These are phyloP conservation scores for Pocillopora damicornis DNA, from an alignment of 64 coral and sea anemone species.

Conservation along the genomic window DNA sequence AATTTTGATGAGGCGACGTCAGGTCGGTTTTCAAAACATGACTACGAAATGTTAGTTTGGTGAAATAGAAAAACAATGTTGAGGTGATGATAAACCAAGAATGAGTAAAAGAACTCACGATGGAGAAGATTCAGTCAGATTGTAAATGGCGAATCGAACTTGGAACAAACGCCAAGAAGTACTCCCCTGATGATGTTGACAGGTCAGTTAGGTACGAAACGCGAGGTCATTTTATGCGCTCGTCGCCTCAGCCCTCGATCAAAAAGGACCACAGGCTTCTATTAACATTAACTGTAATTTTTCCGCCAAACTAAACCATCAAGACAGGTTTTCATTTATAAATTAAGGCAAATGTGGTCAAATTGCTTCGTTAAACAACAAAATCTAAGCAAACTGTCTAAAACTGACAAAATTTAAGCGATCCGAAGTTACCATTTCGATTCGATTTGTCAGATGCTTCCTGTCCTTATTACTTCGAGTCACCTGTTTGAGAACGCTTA, in stretches of 20 bases:
- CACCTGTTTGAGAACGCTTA: not conserved
- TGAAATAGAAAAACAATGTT: too few relatives aligned
- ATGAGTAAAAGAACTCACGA: too few relatives aligned
- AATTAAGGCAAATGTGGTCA: constrained; percentile 23
- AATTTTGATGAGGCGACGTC: too few relatives aligned
- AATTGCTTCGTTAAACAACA: constrained; percentile 36
- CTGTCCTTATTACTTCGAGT: constrained; percentile 5
- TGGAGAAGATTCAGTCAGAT: too few relatives aligned
- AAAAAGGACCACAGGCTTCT: constrained; percentile 22
- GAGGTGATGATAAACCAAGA: too few relatives aligned
- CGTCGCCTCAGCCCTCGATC: not conserved
- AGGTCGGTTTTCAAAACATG: too few relatives aligned
- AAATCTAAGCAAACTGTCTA: constrained; percentile 18
- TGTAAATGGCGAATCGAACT: too few relatives aligned
- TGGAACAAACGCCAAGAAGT: too few relatives aligned
- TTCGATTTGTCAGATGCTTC: not conserved
- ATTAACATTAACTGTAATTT: not conserved
- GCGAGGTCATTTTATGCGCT: not conserved
- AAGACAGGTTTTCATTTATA: not conserved
- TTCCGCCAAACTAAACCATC: not conserved
- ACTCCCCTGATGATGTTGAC: not conserved
- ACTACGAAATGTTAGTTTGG: too few relatives aligned
- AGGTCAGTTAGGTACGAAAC: too few relatives aligned
- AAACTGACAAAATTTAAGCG: constrained; percentile 15
- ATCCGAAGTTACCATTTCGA: constrained; percentile 20